Percentiles rank a stretch among this genome's conserved stretches.
Evolutionary conservation across 2,888 invertebrate species (phyloP).

Genomic region (Limnephilus rhombicus): DNA sequence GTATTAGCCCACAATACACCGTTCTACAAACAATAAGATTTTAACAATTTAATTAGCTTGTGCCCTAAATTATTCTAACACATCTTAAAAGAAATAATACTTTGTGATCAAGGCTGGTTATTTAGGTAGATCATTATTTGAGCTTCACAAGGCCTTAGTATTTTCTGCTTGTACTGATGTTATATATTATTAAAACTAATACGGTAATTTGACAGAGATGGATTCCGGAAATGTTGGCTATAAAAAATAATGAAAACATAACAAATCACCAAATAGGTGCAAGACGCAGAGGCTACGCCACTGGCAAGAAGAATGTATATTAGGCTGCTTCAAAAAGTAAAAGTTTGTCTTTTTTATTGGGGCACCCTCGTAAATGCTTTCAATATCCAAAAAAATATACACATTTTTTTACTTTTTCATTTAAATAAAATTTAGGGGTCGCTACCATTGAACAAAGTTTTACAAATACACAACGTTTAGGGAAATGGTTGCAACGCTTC

Average conservation of each 20-base stretch:
- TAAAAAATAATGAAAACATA: not conserved
- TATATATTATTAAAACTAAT: not conserved
- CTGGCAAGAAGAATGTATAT: no score
- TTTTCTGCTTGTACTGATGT: not conserved
- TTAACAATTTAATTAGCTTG: not conserved
- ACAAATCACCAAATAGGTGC: not conserved
- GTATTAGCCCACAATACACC: not conserved
- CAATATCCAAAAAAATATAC: no score
- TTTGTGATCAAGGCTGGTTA: not conserved
- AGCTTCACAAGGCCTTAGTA: not conserved
- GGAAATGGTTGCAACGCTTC: no score
- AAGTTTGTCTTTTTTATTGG: no score
- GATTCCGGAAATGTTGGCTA: not conserved
- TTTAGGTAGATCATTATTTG: not conserved
- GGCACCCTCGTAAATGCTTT: no score
- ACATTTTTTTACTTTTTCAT: no score
- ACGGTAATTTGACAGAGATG: not conserved
- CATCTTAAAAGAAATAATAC: not conserved
- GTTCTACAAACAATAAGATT: not conserved
- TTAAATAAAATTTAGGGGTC: no score
- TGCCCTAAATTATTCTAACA: not conserved
- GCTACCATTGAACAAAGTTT: no score
- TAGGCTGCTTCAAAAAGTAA: no score
- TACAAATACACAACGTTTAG: no score
- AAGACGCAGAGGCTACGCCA: no score